A percentile compares a stretch with the other conserved stretches of the same genome.
Conservation (phyloP, 2,797 vertebrate genomes). For the Schizopygopsis malacanthus region DNA sequence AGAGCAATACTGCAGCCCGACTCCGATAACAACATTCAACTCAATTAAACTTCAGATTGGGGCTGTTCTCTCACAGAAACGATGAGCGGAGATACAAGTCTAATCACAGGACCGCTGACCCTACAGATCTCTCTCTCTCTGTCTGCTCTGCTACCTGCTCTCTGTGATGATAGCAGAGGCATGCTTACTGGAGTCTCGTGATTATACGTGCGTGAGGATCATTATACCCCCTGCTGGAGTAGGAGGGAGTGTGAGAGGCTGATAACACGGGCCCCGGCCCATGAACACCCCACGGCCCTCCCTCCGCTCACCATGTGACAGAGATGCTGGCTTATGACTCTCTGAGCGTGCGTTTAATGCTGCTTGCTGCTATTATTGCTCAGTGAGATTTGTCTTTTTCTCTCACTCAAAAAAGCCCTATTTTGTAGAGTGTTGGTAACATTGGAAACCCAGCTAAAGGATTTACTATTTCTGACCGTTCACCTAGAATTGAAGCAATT, state of each 20-base stretch:
- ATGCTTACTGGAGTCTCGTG: conserved; percentile 21
- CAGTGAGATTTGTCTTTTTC: neutral
- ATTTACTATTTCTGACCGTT: too few relatives aligned
- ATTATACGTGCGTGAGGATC: conserved; percentile 17
- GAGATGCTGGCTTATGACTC: neutral
- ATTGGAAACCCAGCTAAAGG: too few relatives aligned
- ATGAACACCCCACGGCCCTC: neutral
- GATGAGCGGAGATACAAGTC: conserved; percentile 18
- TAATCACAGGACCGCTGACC: conserved; percentile 28
- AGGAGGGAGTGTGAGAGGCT: conserved; percentile 30
- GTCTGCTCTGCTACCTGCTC: conserved; percentile 29
- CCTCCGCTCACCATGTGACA: neutral
- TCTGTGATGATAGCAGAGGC: conserved; percentile 25
- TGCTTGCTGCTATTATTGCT: neutral
- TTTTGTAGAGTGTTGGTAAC: neutral
- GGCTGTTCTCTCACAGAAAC: conserved; percentile 20
- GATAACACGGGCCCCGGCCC: conserved; percentile 16
- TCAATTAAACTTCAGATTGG: conserved; percentile 43
- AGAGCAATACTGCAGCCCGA: conserved; percentile 8
- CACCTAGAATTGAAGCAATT: too few relatives aligned
- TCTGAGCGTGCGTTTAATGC: neutral
- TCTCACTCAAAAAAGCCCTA: neutral
- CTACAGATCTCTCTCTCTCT: conserved; percentile 8
- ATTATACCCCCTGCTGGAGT: conserved; percentile 43
- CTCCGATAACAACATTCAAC: conserved; percentile 39